These are phyloP conservation scores for Hephaestus fuliginosus DNA, from an alignment of 2,797 vertebrate species.

Conservation along the genomic window DNA sequence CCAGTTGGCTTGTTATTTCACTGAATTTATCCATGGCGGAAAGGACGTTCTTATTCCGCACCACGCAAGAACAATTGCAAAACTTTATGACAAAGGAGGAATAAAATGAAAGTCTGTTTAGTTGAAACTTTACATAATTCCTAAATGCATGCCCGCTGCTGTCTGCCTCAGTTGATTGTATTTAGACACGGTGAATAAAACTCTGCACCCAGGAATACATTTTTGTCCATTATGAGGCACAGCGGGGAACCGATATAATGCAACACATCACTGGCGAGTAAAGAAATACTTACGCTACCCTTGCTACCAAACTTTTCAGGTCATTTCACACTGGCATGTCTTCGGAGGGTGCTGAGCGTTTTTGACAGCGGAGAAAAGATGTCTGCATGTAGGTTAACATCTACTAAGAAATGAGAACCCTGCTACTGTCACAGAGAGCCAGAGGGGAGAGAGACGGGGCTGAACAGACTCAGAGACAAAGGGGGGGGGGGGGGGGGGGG, in stretches of 20 bases:
- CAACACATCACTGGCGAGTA: conserved; percentile 28
- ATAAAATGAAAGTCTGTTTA: conserved; percentile 24
- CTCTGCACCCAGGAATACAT: conserved; percentile 16
- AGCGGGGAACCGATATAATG: conserved; percentile 40
- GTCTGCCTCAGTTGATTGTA: conserved; percentile 29
- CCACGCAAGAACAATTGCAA: conserved; percentile 17
- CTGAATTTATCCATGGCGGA: conserved; percentile 16
- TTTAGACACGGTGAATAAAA: conserved; percentile 38
- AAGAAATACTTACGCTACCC: conserved; percentile 24
- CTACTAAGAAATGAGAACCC: conserved; percentile 25
- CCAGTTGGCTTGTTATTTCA: conserved; percentile 11
- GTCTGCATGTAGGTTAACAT: conserved; percentile 36
- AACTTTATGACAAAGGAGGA: conserved; percentile 12
- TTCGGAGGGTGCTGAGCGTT: conserved; percentile 18
- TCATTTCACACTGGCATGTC: conserved; percentile 34
- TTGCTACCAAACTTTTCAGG: conserved; percentile 23
- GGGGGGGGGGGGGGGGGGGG: not conserved
- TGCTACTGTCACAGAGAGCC: conserved; percentile 8
- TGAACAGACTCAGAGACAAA: not conserved
- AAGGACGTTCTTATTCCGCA: conserved; percentile 19
- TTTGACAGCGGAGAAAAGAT: conserved; percentile 35
- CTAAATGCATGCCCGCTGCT: conserved; percentile 15
- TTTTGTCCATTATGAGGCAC: conserved; percentile 16
- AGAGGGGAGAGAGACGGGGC: conserved; percentile 2
- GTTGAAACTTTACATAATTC: conserved; percentile 30